Base-by-base conservation (phyloP, 2,113 vertebrate species). In the Dromaius novaehollandiae region DNA sequence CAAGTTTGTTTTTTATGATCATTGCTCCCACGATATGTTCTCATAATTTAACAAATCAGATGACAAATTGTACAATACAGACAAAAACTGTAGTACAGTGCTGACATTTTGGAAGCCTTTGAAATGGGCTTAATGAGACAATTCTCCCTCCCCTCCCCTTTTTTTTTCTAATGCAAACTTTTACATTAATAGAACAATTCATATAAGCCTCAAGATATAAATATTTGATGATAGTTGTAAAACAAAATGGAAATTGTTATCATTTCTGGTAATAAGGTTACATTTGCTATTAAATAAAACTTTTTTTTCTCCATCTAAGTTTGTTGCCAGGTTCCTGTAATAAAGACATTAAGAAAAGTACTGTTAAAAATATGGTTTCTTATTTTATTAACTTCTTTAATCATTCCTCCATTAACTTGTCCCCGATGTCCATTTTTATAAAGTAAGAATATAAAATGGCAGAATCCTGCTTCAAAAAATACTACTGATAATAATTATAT, bases 321-420 rank as follows among this genome's bases (percentile, higher is more conserved):
- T 74, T 91, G 32, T 63, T 81, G n/a, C n/a, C 83, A 93, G n/a
- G 22, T 11, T 71, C 50, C 60, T 42, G 46, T 71, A 78, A 90
- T 60, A 90, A 56, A 86, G 36, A 75, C 38, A 83, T 89, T 88
- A 89, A 91, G 70, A 94, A 93, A 85, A 89, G 17, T 75, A 34
- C 44, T 21, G 10, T 66, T 91, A 95, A 96, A 93, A 92, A 91
- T 70, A 77, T 78, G 32, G 42, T 95, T 88, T 88, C 34, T 86
- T 96, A 89, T 38, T 87, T 93, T 77, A 92, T 85, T 85, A 85
- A 44, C 56, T 56, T 61, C 76, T 90, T 96, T 82, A 95, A 91
- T 95, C 86, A 73, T 90, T 96, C 46, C 60, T 53, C 86, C 64
- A 92, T 93, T 95, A 79, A 92, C 46, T 82, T 95, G 68, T 86